Evolutionary conservation across 2,113 vertebrate genomes (phyloP).

Genomic region (Amphilophus citrinellus): DNA sequence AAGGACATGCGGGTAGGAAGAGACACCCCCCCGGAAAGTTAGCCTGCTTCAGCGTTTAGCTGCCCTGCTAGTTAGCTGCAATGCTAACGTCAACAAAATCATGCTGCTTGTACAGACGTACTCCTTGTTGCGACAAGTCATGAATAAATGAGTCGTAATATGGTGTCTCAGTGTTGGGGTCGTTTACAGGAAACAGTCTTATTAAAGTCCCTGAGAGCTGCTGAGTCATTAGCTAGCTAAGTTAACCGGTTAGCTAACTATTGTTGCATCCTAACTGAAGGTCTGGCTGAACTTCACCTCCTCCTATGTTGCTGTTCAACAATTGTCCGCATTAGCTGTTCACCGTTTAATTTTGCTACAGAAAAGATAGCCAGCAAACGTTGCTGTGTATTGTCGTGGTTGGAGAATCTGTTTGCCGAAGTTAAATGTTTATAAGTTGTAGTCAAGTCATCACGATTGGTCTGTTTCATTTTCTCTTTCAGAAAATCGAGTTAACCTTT

Average conservation of each 20-base stretch:
- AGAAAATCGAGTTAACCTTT: slow-evolving; percentile 29
- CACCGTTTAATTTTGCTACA: neutral
- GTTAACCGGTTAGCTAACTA: slow-evolving; percentile 68
- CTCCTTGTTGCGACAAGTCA: neutral
- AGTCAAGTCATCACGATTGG: slow-evolving; percentile 16
- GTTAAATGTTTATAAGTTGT: slow-evolving; percentile 1
- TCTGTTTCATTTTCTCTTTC: slow-evolving; percentile 42
- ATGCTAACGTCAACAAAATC: slow-evolving; percentile 66
- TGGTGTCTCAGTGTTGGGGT: neutral
- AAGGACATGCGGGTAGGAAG: slow-evolving; percentile 22
- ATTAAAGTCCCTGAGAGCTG: slow-evolving; percentile 59
- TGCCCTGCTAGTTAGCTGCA: slow-evolving; percentile 51
- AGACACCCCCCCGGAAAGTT: slow-evolving; percentile 58
- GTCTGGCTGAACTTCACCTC: neutral
- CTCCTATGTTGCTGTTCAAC: neutral
- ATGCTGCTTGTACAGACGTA: slow-evolving; percentile 5
- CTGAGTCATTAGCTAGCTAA: slow-evolving; percentile 84
- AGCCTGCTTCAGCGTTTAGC: slow-evolving; percentile 61
- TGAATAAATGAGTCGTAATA: slow-evolving; percentile 10
- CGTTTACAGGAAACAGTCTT: neutral
- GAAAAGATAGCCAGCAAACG: neutral
- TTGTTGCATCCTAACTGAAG: slow-evolving; percentile 57
- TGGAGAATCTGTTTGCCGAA: neutral
- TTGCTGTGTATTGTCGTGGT: neutral
- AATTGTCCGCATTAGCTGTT: neutral